Conservation (phyloP, 2,888 invertebrate genomes). For the Lysandra coridon region DNA sequence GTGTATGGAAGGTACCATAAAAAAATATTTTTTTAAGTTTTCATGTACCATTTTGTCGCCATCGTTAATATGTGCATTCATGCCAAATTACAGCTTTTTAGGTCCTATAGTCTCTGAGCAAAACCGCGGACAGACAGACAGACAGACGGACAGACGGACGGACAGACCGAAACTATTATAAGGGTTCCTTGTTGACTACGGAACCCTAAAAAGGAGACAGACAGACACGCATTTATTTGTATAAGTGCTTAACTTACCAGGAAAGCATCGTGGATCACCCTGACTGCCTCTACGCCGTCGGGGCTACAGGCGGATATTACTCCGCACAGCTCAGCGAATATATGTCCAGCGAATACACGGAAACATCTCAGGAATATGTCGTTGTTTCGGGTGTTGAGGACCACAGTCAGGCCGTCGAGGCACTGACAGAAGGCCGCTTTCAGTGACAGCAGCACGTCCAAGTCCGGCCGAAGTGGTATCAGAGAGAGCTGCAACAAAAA, state of each 20-base stretch:
- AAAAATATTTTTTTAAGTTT: too few species aligned
- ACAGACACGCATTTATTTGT: too few species aligned
- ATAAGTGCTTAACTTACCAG: constrained; percentile 47
- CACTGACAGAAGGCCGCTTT: constrained; percentile 54
- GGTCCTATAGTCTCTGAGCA: too few species aligned
- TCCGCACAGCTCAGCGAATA: constrained; percentile 58
- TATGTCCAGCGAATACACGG: constrained; percentile 52
- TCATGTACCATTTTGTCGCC: too few species aligned
- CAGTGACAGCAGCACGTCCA: constrained; percentile 50
- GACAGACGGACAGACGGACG: too few species aligned
- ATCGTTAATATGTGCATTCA: too few species aligned
- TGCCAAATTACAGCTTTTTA: too few species aligned
- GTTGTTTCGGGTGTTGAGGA: constrained; percentile 45
- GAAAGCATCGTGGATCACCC: constrained; percentile 47
- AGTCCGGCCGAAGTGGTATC: constrained; percentile 46
- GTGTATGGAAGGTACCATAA: too few species aligned
- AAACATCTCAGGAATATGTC: constrained; percentile 52
- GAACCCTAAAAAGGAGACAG: too few species aligned
- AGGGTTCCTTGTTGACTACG: too few species aligned
- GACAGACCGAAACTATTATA: too few species aligned
- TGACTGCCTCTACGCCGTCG: constrained; percentile 51
- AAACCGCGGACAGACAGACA: too few species aligned
- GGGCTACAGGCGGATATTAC: constrained; percentile 51
- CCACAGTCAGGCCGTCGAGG: constrained; percentile 49
- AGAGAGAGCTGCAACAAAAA: constrained; percentile 34